Base-by-base conservation (phyloP, 1,140 invertebrate genomes). In the Sycophaga agraensis region DNA sequence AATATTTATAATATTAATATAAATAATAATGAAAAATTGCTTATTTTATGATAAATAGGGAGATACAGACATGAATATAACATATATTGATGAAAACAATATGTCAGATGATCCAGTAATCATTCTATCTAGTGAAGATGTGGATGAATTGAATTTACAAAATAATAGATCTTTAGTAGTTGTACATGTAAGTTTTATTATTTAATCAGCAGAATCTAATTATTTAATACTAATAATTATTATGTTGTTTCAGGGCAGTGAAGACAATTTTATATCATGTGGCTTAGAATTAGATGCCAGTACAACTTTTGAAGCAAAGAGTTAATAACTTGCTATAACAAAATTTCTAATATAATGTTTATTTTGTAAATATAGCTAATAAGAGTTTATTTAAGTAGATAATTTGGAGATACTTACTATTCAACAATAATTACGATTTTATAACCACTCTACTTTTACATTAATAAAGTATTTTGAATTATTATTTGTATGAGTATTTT, bases 91-190 rank as follows among this genome's bases (percentile, higher is more conserved):
- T 61, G 76, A 79, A 56, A 73, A 70, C 66, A 69, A 62, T 45
- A 72, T 81, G 58, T 68, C 78, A 0, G 73, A 68, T 35, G 71
- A 81, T 65, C 79, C 76, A 16, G 74, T 80, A 21, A 80, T 80
- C 56, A 79, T 81, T 64, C 69, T 81, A 50, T 77, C 79, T 31
- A 72, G 73, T 9, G 74, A 74, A 26, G 75, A 77, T 53, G 73
- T 77, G 26, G 68, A 75, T 4, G 66, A 62, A 45, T 54, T 81
- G 4, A 78, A 74, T 70, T 65, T 80, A 14, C 73, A 75, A 40
- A 75, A 70, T 35, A 67, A 65, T 46, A 70, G 68, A 62, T 73
- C 76, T 65, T 73, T 80, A 46, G 77, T 79, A 17, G 75, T 81
- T 40, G 73, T 51, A 8, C 45, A 58, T 11, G 51, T 56, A 21